Conservation (phyloP, 1,140 invertebrate species). For the Neodiprion fabricii region DNA sequence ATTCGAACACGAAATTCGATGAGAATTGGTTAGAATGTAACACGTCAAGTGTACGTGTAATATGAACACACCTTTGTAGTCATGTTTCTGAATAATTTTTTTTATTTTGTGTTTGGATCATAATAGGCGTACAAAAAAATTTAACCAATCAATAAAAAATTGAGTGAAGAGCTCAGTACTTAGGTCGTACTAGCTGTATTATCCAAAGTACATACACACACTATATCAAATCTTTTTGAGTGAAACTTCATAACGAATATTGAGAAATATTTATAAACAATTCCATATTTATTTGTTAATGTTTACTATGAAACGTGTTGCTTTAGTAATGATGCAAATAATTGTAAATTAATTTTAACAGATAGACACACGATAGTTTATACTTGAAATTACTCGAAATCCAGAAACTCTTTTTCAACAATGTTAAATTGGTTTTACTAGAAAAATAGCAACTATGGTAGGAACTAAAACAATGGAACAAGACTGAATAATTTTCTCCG, state of each 20-base stretch:
- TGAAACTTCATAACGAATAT: background rate
- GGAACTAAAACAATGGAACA: background rate
- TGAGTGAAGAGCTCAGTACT: background rate
- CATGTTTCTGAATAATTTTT: background rate
- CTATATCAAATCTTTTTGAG: background rate
- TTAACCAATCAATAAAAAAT: background rate
- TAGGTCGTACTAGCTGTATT: background rate
- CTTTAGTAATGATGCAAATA: background rate
- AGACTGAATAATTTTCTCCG: conserved; percentile 5
- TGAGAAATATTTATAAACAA: background rate
- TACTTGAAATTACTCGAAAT: no score
- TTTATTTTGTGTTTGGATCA: background rate
- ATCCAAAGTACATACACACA: background rate
- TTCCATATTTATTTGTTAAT: background rate
- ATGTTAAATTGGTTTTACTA: background rate
- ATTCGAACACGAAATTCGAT: background rate
- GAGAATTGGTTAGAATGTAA: background rate
- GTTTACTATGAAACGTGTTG: background rate
- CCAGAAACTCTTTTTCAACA: background rate
- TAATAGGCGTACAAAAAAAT: background rate
- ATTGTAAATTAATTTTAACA: background rate
- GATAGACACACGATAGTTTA: no score
- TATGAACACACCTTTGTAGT: background rate
- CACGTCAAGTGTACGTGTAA: background rate
- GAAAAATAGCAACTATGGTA: background rate